phyloP scores from a whole-genome alignment of 2,888 invertebrate genomes.

The Eupithecia insigniata region DNA sequence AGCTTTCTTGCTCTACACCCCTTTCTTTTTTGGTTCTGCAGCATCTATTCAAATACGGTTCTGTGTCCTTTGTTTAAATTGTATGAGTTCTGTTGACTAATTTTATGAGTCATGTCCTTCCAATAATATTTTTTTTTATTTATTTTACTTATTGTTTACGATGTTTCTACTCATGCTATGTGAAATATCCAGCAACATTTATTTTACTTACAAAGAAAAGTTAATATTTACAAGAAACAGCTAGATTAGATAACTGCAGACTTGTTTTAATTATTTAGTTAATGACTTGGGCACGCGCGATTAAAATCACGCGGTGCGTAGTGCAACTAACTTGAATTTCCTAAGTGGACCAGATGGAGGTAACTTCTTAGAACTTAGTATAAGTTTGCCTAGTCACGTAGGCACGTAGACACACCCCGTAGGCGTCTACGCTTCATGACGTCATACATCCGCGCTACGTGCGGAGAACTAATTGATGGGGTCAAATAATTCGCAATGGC shows the following conservation, averaged over 20 bases:
- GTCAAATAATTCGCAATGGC: slow-evolving; percentile 6
- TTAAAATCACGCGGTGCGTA: background rate
- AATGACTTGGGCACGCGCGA: background rate
- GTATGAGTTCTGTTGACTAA: too few species aligned
- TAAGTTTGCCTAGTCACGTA: background rate
- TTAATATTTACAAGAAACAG: background rate
- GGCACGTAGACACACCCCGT: slow-evolving; percentile 19
- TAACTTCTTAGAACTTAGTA: background rate
- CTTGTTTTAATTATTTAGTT: background rate
- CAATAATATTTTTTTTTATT: too few species aligned
- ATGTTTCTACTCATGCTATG: too few species aligned
- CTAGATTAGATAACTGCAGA: background rate
- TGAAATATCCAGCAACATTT: too few species aligned
- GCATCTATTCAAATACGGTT: too few species aligned
- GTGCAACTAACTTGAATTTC: background rate
- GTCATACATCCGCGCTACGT: background rate
- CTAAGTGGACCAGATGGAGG: background rate
- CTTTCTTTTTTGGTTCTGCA: too few species aligned
- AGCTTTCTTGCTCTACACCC: too few species aligned
- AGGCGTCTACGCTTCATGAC: slow-evolving; percentile 9
- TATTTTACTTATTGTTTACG: too few species aligned
- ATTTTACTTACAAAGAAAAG: too few species aligned
- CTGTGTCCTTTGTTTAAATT: too few species aligned
- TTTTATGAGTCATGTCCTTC: too few species aligned
- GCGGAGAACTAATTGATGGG: background rate